phyloP scores from a whole-genome alignment of 2,888 invertebrate species.

The Cheilosia pagana region DNA sequence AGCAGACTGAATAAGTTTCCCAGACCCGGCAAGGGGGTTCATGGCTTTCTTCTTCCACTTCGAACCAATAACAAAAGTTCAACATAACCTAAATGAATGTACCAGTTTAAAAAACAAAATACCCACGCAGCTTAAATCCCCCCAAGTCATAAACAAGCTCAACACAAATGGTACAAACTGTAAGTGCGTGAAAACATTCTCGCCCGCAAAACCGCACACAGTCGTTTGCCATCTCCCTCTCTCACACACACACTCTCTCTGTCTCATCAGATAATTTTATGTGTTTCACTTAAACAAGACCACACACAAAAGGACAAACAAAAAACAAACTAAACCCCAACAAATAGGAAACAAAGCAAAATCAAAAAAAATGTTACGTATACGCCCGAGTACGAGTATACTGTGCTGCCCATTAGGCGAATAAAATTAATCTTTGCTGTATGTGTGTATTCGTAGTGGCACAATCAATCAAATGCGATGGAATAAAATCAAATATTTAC shows the following conservation, averaged over 20 bases:
- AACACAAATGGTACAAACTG: background rate
- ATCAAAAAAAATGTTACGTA: slow-evolving; percentile 32
- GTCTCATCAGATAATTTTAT: background rate
- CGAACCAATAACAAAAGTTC: too few species aligned
- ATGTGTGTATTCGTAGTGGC: slow-evolving; percentile 45
- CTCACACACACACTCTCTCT: too few species aligned
- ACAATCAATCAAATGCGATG: slow-evolving; percentile 72
- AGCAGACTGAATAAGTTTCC: too few species aligned
- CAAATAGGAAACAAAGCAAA: slow-evolving; percentile 11
- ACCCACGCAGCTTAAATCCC: background rate
- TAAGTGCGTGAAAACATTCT: background rate
- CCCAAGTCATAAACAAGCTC: background rate
- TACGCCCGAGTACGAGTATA: slow-evolving; percentile 56
- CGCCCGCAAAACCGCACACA: slow-evolving; percentile 1
- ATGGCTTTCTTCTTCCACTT: too few species aligned
- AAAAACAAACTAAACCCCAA: slow-evolving; percentile 7
- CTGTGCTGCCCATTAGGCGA: slow-evolving; percentile 48
- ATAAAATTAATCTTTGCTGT: slow-evolving; percentile 61
- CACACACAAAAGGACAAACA: slow-evolving; percentile 6
- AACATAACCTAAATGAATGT: too few species aligned
- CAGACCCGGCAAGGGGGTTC: too few species aligned
- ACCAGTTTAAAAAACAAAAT: background rate
- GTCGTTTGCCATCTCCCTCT: background rate
- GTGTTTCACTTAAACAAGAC: background rate
- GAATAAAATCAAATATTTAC: slow-evolving; percentile 74